These are phyloP conservation scores for Neoseiulus cucumeris DNA, from an alignment of 1,140 invertebrate genomes.

Conservation along the genomic window DNA sequence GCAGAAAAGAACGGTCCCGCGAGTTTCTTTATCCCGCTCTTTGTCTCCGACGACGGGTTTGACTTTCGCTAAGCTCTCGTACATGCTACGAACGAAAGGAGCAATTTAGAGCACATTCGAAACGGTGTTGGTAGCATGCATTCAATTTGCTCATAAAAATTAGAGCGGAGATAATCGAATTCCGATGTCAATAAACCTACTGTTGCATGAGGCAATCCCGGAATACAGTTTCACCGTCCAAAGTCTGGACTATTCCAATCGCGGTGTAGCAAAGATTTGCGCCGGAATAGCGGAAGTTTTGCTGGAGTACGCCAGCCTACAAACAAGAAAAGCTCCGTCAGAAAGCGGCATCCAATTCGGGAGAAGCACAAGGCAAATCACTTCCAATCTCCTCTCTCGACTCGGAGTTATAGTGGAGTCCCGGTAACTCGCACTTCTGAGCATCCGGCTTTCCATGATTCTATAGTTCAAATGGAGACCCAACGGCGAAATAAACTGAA, in stretches of 20 bases:
- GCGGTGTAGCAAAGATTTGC: not conserved
- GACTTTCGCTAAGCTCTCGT: not conserved
- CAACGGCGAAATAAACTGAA: too few species aligned
- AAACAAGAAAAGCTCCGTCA: not conserved
- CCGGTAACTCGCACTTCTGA: too few species aligned
- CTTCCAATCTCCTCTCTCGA: too few species aligned
- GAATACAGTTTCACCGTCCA: not conserved
- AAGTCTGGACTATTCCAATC: not conserved
- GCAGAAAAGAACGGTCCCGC: not conserved
- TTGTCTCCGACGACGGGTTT: not conserved
- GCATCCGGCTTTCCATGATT: too few species aligned
- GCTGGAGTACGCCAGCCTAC: not conserved
- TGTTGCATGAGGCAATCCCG: not conserved
- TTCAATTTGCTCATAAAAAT: not conserved
- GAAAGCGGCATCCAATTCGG: too few species aligned
- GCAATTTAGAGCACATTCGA: not conserved
- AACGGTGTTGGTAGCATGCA: not conserved
- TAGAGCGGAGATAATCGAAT: not conserved
- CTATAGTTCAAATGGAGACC: too few species aligned
- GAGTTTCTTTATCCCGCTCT: not conserved
- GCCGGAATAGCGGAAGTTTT: slow-evolving; percentile 9
- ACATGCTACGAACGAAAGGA: not conserved
- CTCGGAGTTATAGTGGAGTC: too few species aligned
- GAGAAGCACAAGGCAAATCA: too few species aligned
- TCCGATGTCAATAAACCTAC: not conserved